Evolutionary conservation across 2,797 vertebrate species (phyloP).

Genomic region (Gymnocypris eckloni): DNA sequence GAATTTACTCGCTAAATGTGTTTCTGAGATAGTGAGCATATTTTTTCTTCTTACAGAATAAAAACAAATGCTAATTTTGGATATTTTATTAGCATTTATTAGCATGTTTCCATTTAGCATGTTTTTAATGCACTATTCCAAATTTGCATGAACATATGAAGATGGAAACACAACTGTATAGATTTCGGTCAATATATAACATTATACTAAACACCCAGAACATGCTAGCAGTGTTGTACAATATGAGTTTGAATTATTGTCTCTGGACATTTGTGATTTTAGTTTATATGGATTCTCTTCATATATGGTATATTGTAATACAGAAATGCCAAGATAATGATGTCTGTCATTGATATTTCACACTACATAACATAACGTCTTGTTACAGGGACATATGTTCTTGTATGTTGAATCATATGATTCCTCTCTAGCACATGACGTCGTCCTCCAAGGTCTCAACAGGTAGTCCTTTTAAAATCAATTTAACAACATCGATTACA

Average conservation of each 20-base stretch:
- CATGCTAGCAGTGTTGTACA: not conserved
- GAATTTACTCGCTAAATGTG: too few relatives aligned
- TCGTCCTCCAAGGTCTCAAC: slow-evolving; percentile 32
- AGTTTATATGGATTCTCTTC: not conserved
- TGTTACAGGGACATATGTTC: not conserved
- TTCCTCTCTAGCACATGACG: slow-evolving; percentile 30
- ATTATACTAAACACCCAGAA: not conserved
- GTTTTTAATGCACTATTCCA: not conserved
- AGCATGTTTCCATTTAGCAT: not conserved
- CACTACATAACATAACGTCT: not conserved
- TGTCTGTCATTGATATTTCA: not conserved
- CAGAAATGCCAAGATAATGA: not conserved
- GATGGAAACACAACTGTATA: not conserved
- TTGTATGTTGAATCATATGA: slow-evolving; percentile 47
- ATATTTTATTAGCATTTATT: not conserved
- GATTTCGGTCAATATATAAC: not conserved
- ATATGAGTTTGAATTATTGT: not conserved
- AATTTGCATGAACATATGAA: not conserved
- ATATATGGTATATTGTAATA: not conserved
- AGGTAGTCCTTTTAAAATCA: slow-evolving; percentile 51
- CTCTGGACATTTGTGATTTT: not conserved
- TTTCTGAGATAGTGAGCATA: not conserved
- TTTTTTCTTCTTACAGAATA: not conserved
- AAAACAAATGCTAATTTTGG: not conserved
- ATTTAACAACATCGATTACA: slow-evolving; percentile 55